Percentiles rank a stretch among this genome's conserved stretches.
These are phyloP conservation scores for Callopanchax toddi DNA, from an alignment of 2,113 vertebrate species.

Conservation along the genomic window DNA sequence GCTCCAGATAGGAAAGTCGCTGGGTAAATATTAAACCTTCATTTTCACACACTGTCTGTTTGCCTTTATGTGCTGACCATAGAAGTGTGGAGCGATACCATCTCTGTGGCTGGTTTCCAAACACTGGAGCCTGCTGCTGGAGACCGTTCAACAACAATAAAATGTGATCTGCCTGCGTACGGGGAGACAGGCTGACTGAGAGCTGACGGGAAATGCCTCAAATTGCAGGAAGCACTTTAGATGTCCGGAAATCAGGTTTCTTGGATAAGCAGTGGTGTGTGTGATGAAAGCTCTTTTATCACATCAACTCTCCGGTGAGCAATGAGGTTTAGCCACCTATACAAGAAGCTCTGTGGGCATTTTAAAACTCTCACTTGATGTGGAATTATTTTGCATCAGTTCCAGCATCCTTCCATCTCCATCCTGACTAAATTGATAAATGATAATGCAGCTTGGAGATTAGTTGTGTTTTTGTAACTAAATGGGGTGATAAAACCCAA, in stretches of 20 bases:
- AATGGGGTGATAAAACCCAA: too few relatives aligned
- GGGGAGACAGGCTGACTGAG: slow-evolving; percentile 50
- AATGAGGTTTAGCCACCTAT: slow-evolving; percentile 4
- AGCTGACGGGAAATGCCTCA: slow-evolving; percentile 53
- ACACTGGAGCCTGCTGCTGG: slow-evolving; percentile 32
- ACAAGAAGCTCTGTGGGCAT: background rate
- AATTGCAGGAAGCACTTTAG: slow-evolving; percentile 66
- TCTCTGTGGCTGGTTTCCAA: slow-evolving; percentile 53
- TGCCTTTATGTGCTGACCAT: slow-evolving; percentile 36
- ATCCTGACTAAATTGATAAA: background rate
- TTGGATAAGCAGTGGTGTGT: slow-evolving; percentile 44
- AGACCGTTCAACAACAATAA: slow-evolving; percentile 42
- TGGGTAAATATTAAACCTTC: slow-evolving; percentile 58
- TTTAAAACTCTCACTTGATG: background rate
- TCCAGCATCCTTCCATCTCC: background rate
- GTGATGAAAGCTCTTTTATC: slow-evolving; percentile 37
- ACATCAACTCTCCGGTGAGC: slow-evolving; percentile 7
- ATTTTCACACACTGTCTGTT: slow-evolving; percentile 45
- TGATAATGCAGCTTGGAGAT: background rate
- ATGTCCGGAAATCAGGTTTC: slow-evolving; percentile 60
- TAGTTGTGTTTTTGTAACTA: too few relatives aligned
- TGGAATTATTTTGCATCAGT: background rate
- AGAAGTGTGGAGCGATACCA: slow-evolving; percentile 43
- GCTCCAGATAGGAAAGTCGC: slow-evolving; percentile 38
- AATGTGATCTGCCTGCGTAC: slow-evolving; percentile 38